phyloP scores from a whole-genome alignment of 1,140 invertebrate genomes.

The Drosophila kepulauana region DNA sequence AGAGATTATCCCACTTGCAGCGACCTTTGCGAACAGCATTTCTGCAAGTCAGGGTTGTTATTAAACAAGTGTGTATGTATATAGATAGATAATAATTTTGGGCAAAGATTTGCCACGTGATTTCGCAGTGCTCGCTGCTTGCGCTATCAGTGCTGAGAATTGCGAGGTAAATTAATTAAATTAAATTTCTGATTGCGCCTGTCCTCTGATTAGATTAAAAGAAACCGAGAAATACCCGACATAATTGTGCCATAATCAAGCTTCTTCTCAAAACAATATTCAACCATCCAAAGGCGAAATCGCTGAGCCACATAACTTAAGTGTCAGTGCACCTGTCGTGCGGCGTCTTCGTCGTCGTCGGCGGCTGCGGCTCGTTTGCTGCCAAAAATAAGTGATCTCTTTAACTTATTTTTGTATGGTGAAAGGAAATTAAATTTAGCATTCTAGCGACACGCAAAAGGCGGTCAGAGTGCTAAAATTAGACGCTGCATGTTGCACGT shows the following conservation, averaged over 20 bases:
- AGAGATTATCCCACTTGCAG: conserved; percentile 24
- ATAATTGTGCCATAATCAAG: conserved; percentile 14
- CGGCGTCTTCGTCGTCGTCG: background rate
- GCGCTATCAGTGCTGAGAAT: conserved; percentile 23
- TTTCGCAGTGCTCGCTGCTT: background rate
- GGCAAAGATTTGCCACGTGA: conserved; percentile 34
- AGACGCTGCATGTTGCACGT: conserved; percentile 17
- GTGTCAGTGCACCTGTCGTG: conserved; percentile 41
- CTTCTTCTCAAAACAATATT: background rate
- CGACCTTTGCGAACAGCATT: background rate
- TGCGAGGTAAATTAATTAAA: conserved; percentile 42
- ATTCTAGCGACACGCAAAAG: conserved; percentile 57
- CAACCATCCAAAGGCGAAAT: background rate
- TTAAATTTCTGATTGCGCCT: conserved; percentile 44
- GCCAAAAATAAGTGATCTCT: conserved; percentile 40
- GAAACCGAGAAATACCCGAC: background rate
- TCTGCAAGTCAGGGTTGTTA: conserved; percentile 19
- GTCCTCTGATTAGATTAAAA: conserved; percentile 42
- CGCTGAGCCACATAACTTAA: conserved; percentile 15
- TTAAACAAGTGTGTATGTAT: background rate
- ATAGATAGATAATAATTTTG: conserved; percentile 23
- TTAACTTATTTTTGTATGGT: conserved; percentile 23
- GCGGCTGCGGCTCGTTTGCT: conserved; percentile 7
- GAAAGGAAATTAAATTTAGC: conserved; percentile 45
- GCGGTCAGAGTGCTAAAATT: conserved; percentile 52